Conservation (phyloP, 2,797 vertebrate genomes). For the Sarcophilus harrisii region DNA sequence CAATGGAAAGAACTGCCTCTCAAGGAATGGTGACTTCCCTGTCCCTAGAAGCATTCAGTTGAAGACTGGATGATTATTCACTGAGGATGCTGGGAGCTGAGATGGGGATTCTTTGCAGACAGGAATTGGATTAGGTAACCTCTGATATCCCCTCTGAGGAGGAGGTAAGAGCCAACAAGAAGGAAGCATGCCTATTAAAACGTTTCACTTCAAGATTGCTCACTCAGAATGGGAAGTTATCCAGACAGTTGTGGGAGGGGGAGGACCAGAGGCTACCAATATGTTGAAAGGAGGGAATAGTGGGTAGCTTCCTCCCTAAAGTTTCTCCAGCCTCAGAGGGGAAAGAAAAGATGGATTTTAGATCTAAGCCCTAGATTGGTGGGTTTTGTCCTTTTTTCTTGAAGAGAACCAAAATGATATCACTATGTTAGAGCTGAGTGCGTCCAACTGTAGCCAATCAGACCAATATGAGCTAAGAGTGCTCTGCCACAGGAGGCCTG, state of each 20-base stretch:
- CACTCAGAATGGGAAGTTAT: neutral
- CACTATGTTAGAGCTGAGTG: no score
- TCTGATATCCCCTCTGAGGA: neutral
- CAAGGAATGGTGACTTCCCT: neutral
- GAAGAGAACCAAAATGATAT: no score
- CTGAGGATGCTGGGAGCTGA: neutral
- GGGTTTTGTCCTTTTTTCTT: no score
- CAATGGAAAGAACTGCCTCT: neutral
- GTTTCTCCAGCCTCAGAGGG: neutral
- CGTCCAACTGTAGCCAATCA: no score
- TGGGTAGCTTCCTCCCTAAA: neutral
- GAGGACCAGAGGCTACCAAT: neutral
- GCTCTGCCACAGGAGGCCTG: neutral
- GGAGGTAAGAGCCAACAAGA: neutral
- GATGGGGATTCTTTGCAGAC: neutral
- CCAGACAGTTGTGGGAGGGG: neutral
- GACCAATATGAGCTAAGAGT: no score
- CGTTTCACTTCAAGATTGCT: neutral
- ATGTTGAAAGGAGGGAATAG: neutral
- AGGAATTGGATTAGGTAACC: neutral
- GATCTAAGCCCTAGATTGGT: no score
- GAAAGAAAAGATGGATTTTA: neutral
- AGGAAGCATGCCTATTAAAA: neutral
- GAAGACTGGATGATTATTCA: neutral
- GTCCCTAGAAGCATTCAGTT: neutral